Conservation (phyloP, 2,797 vertebrate species). For the Momotus momota region DNA sequence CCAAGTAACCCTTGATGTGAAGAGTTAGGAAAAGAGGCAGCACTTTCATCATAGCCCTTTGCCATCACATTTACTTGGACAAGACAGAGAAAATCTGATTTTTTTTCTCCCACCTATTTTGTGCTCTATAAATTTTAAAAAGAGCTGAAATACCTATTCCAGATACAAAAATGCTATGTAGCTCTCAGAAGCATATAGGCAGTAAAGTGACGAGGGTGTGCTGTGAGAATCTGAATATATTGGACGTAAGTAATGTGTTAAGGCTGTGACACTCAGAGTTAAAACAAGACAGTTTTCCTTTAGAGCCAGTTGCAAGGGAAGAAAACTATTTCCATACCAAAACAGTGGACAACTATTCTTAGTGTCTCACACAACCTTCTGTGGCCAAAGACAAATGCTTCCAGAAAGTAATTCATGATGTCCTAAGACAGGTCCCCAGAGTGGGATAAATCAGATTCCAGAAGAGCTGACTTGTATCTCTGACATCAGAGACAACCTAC, state of each 20-base stretch:
- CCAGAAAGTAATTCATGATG: neutral
- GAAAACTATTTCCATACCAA: neutral
- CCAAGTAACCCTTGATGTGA: neutral
- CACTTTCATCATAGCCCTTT: neutral
- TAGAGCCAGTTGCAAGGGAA: neutral
- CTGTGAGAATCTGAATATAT: neutral
- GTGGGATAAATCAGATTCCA: neutral
- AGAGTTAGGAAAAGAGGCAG: neutral
- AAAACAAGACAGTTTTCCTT: neutral
- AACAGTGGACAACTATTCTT: neutral
- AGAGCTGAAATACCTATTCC: neutral
- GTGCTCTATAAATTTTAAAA: neutral
- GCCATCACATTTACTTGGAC: neutral
- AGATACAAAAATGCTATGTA: neutral
- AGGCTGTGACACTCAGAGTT: neutral
- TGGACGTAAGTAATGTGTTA: neutral
- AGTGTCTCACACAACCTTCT: neutral
- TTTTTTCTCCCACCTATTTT: neutral
- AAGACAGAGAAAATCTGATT: neutral
- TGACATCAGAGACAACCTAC: neutral
- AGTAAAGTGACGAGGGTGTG: accelerated
- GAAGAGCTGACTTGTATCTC: neutral
- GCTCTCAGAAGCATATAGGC: neutral
- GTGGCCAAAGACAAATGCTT: neutral
- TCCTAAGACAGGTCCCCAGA: neutral